Percentiles rank a stretch among this genome's conserved stretches.
Evolutionary conservation across 2,113 vertebrate species (phyloP).

Genomic region (Dipodomys stephensi): DNA sequence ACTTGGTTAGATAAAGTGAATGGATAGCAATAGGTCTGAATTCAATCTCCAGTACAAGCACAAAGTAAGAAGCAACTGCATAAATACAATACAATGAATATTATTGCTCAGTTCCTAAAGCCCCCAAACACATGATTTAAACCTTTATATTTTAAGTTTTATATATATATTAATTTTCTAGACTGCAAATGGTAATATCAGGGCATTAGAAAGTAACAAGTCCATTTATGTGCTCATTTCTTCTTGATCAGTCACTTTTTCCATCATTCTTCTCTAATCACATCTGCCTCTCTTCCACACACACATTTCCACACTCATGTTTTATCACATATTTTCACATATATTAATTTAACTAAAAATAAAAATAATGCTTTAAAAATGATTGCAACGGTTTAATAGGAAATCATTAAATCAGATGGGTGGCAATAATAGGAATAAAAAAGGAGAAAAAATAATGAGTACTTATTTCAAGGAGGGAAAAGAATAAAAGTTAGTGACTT

Average conservation of each 20-base stretch:
- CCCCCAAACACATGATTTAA: background rate
- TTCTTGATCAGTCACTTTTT: too few species aligned
- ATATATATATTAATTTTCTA: too few species aligned
- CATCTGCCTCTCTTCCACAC: too few species aligned
- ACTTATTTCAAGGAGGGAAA: background rate
- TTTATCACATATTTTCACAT: background rate
- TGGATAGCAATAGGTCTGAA: too few species aligned
- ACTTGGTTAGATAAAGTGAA: too few species aligned
- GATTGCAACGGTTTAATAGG: background rate
- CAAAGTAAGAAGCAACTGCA: background rate
- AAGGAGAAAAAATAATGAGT: background rate
- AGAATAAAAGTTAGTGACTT: background rate
- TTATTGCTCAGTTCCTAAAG: background rate
- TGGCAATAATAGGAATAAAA: background rate
- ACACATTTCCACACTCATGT: too few species aligned
- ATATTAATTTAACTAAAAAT: conserved; percentile 1
- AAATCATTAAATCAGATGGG: background rate
- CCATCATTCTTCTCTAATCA: too few species aligned
- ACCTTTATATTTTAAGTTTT: background rate
- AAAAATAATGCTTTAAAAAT: background rate
- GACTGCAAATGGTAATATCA: too few species aligned
- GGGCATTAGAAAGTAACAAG: too few species aligned
- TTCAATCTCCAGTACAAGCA: too few species aligned
- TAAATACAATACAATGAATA: background rate
- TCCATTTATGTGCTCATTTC: too few species aligned